A percentile compares a stretch with the other conserved stretches of the same genome.
These are phyloP conservation scores for Mus pahari DNA, from an alignment of 2,113 vertebrate species.

Conservation along the genomic window DNA sequence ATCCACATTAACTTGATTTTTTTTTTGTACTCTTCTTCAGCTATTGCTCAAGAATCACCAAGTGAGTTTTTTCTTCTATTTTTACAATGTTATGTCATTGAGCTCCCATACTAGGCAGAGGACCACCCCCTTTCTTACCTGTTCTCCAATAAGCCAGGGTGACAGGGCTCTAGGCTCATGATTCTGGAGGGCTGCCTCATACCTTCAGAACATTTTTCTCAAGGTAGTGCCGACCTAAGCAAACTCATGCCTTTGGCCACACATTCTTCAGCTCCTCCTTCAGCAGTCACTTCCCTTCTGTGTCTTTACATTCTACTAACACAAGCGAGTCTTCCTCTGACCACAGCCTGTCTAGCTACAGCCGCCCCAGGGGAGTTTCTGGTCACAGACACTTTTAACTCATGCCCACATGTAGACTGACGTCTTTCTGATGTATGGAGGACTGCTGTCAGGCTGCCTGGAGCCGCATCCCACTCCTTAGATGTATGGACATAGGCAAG, in stretches of 20 bases:
- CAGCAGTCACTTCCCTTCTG: not conserved
- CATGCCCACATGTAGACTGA: not conserved
- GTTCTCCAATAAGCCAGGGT: not conserved
- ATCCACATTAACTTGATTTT: slow-evolving; percentile 1
- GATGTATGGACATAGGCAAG: not conserved
- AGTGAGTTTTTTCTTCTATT: slow-evolving; percentile 40
- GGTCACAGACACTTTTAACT: not conserved
- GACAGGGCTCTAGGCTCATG: not conserved
- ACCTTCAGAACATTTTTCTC: not conserved
- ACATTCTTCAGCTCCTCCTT: not conserved
- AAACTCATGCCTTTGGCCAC: not conserved
- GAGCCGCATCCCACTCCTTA: not conserved
- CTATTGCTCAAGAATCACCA: not conserved
- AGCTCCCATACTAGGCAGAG: not conserved
- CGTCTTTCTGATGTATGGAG: not conserved
- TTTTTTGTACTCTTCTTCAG: slow-evolving; percentile 26
- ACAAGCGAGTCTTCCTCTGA: not conserved
- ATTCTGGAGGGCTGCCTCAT: not conserved
- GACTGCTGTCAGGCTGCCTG: not conserved
- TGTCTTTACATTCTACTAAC: not conserved
- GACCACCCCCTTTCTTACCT: not conserved
- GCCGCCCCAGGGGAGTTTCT: not conserved
- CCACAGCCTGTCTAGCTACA: not conserved
- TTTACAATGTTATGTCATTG: not conserved
- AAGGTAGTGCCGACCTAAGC: not conserved